These are phyloP conservation scores for Rhaphigaster nebulosa DNA, from an alignment of 2,888 invertebrate genomes.

Conservation along the genomic window DNA sequence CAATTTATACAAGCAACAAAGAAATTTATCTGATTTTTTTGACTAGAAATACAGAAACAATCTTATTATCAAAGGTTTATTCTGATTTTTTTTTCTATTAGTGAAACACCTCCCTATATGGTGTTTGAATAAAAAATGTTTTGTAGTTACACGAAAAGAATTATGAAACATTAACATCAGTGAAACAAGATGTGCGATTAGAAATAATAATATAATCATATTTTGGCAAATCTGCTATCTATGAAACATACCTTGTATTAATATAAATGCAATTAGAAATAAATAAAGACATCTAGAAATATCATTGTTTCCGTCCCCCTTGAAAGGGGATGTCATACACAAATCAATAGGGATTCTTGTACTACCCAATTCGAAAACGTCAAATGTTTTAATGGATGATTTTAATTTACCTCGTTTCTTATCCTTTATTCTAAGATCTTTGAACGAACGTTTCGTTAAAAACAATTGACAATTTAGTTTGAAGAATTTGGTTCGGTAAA, in stretches of 20 bases:
- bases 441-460: neutral
- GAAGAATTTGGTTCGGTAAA: neutral
- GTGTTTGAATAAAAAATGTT: neutral
- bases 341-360: constrained; percentile 45
- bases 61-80: neutral
- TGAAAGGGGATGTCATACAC: constrained; percentile 41
- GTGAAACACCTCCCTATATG: neutral
- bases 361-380: constrained; percentile 51
- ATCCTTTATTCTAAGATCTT: neutral
- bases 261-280: constrained; percentile 12
- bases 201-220: neutral
- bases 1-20: neutral
- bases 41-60: neutral
- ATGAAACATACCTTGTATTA: constrained; percentile 33
- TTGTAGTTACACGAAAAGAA: neutral
- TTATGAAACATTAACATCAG: too few relatives aligned
- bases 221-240: neutral
- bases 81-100: neutral
- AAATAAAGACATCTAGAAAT: neutral
- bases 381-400: neutral
- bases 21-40: neutral
- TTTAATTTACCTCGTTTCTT: neutral
- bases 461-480: neutral
- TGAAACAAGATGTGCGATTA: neutral
- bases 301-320: constrained; percentile 1